Evolutionary conservation across 2,113 vertebrate genomes (phyloP), one percentile per base, ranked within the genome.

Genomic region (Hymenochirus boettgeri): DNA sequence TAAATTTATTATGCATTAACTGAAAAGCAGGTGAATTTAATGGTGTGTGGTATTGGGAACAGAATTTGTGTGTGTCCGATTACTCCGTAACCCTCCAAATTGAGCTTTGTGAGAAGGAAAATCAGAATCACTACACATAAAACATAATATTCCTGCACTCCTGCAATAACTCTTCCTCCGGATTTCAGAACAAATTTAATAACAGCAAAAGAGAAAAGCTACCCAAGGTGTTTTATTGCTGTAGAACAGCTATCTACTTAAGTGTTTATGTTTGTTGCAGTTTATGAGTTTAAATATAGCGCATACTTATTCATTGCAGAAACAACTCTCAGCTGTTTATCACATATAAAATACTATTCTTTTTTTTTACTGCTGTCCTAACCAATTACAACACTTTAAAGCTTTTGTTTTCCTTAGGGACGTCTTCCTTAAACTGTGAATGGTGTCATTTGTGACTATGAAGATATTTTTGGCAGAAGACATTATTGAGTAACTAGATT

Each of bases 21-120:
- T 23, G 47, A 31, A 55, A 31, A 31, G 52, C 52, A 39, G 31
- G 48, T 52, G 31, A 52, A 37, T 62, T 62, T 62, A 62, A 62
- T 62, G 60, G 60, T 17, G 29, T 62, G 60, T 52, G 47, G 22
- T 62, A 62, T 52, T 53, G 11, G 31, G 29, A 52, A 26, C 15
- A 50, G 52, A 29, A n/a, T 18, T 55, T 55, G 52, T 29, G 17
- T 55, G 52, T 55, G 52, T 55, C 26, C 48, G n/a, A 35, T 35
- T 35, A 52, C 29, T 52, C 33, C 51, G 29, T 62, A 52, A 53
- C 19, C 60, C 29, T 52, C 21, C 29, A 37, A 37, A 25, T 39
- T 52, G 27, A 52, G 27, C 21, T 51, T 35, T 37, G 31, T n/a
- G n/a, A 31, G 52, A 31, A 53, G 11, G 3, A 26, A 53, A 55